Evolutionary conservation across 2,113 vertebrate genomes (phyloP).

Genomic region (Anarrhichthys ocellatus): DNA sequence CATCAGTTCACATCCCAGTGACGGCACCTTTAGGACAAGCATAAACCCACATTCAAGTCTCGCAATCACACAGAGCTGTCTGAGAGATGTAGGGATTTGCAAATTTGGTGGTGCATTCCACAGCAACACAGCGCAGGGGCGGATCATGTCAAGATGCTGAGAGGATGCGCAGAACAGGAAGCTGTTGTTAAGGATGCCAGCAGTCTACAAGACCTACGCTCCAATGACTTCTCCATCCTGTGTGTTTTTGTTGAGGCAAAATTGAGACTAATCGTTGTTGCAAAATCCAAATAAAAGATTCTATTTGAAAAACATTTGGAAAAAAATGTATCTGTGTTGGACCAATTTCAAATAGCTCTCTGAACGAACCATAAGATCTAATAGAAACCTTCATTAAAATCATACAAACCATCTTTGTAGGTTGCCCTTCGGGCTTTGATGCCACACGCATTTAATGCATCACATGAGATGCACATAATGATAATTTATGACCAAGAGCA

Average conservation of each 20-base stretch:
- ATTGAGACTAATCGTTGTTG: neutral
- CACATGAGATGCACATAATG: constrained; percentile 12
- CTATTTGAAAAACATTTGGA: neutral
- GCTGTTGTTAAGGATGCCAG: constrained; percentile 22
- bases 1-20: constrained; percentile 9
- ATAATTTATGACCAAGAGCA: constrained; percentile 19
- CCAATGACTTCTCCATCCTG: constrained; percentile 18
- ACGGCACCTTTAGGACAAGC: constrained; percentile 1
- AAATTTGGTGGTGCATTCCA: constrained; percentile 34
- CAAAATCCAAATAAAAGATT: neutral
- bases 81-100: constrained; percentile 33
- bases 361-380: neutral
- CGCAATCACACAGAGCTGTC: constrained; percentile 18
- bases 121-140: constrained; percentile 4
- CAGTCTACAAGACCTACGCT: neutral
- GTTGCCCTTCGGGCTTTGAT: constrained; percentile 20
- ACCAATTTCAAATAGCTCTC: neutral
- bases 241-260: neutral
- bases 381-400: constrained; percentile 5
- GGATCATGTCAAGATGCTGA: constrained; percentile 41
- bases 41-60: neutral
- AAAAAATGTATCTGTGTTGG: neutral
- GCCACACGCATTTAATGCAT: constrained; percentile 17
- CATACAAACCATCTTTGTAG: constrained; percentile 2
- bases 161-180: constrained; percentile 36